Base-by-base conservation (phyloP, 1,140 invertebrate genomes). In the Ceratina calcarata region DNA sequence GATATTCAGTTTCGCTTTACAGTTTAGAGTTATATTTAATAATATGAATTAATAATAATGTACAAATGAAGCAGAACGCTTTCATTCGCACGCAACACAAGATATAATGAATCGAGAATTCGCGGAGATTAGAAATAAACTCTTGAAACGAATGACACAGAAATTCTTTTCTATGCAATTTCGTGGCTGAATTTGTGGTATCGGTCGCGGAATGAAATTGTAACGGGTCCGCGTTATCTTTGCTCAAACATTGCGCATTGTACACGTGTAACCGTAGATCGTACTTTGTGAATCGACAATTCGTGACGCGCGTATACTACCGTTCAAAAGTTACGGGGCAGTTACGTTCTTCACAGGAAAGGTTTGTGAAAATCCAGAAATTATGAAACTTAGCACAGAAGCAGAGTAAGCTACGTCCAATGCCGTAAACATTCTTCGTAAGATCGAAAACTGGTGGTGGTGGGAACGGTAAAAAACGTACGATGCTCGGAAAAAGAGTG, bases 161-260 rank as follows among this genome's bases (percentile, higher is more conserved):
- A 32, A 32, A 60, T 77, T 61, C 45, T 53, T 60, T 60, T 49
- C 45, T 70, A 16, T 22, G 51, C 66, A 66, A 84, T 80, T 67
- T 45, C 27, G 37, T 49, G 72, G 75, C 16, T 8, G 57, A 70
- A 83, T 68, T 64, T 69, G 27, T 32, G 27, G 27, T 32, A 32
- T 62, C 71, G 24, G 16, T 27, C 53, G 67, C 58, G 57, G 20
- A 75, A 84, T 80, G 60, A 83, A 68, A 68, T 75, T 83, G 37
- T 45, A 62, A 76, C 24, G 66, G 20, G 16, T 16, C 20, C 66
- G 45, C 73, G 74, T 24, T 68, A 58, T 53, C 72, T 74, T 53
- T 65, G 6, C 45, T 15, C 27, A 4, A 24, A 24, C 45, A 57
- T 37, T 27, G 16, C 62, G 16, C 66, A 24, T 67, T 45, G 64